A percentile compares a stretch with the other conserved stretches of the same genome.
Evolutionary conservation across 92 coral and sea anemone species (phyloP).

Genomic region (Ricordea florida): DNA sequence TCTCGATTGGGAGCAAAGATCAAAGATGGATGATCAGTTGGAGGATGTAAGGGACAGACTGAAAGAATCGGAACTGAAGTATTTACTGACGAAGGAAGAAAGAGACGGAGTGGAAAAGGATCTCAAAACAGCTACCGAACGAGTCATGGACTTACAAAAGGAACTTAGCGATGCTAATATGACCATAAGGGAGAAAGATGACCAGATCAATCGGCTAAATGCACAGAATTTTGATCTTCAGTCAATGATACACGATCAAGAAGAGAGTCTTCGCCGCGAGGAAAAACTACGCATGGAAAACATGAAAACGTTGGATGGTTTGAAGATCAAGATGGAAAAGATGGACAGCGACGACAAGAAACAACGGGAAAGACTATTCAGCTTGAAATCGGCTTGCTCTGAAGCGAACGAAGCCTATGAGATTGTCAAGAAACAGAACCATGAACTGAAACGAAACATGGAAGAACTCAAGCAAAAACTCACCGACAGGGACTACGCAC

Average conservation of each 20-base stretch:
- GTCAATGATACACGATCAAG: constrained; percentile 49
- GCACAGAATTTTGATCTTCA: constrained; percentile 61
- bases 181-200: constrained; percentile 44
- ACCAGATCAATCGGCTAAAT: constrained; percentile 54
- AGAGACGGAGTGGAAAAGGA: constrained; percentile 54
- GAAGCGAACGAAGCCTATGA: constrained; percentile 93
- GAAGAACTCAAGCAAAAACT: constrained; percentile 56
- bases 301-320: constrained; percentile 71
- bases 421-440: constrained; percentile 82
- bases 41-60: constrained; percentile 38
- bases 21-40: constrained; percentile 36
- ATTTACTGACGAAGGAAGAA: constrained; percentile 41
- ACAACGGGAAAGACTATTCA: constrained; percentile 76
- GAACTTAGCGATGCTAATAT: constrained; percentile 55
- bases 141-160: constrained; percentile 39
- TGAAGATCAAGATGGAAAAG: constrained; percentile 77
- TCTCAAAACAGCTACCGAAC: constrained; percentile 46
- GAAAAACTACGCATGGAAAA: constrained; percentile 81
- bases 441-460: constrained; percentile 64
- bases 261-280: constrained; percentile 67
- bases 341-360: constrained; percentile 71
- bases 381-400: constrained; percentile 85
- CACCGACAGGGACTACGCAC: constrained; percentile 46
- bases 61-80: constrained; percentile 64
- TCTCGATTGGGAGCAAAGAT: constrained; percentile 11